Evolutionary conservation across 2,797 vertebrate genomes (phyloP).

Genomic region (Crocidura indochinensis): DNA sequence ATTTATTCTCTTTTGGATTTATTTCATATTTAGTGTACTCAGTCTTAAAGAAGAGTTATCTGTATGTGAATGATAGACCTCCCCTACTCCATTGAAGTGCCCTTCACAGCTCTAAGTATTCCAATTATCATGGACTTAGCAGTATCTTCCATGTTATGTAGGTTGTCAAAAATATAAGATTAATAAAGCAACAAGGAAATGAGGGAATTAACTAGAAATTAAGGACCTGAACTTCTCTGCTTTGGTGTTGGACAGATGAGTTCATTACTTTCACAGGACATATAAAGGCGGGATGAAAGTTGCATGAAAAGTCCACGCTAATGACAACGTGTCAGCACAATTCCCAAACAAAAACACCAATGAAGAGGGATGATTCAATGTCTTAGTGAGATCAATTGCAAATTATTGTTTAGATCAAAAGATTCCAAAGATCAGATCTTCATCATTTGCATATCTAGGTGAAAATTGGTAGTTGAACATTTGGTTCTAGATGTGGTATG

Average conservation of each 20-base stretch:
- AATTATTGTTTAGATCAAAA: neutral
- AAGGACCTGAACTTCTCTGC: neutral
- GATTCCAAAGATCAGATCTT: neutral
- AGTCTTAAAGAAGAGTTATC: neutral
- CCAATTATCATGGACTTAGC: neutral
- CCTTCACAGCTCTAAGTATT: neutral
- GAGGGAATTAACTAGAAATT: too few relatives aligned
- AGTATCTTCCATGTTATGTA: neutral
- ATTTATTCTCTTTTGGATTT: neutral
- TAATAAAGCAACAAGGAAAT: neutral
- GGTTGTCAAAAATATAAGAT: neutral
- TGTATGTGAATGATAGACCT: neutral
- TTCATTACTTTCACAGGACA: neutral
- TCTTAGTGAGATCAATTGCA: neutral
- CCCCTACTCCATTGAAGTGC: neutral
- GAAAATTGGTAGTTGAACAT: neutral
- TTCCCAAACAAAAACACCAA: neutral
- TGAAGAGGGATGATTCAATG: neutral
- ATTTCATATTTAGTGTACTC: fast-evolving
- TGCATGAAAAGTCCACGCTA: neutral
- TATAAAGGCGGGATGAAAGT: neutral
- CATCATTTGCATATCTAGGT: neutral
- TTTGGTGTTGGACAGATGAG: neutral
- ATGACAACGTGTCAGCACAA: neutral
- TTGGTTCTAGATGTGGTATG: neutral